Evolutionary conservation across 2,888 invertebrate species (phyloP).

Genomic region (Limenitis arthemis): DNA sequence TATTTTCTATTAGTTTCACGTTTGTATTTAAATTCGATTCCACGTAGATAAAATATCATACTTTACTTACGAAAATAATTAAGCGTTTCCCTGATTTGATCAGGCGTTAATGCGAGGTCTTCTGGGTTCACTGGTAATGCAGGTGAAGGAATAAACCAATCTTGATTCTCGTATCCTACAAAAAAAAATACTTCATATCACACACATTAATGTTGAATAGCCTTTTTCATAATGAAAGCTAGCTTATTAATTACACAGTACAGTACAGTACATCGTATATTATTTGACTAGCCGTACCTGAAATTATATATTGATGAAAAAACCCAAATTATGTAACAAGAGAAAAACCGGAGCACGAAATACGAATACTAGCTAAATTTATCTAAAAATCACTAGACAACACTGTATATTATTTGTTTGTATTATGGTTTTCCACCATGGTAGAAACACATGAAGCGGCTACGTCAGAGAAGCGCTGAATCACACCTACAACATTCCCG

Average conservation of each 20-base stretch:
- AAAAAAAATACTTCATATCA: conserved; percentile 5
- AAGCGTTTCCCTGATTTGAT: conserved; percentile 95
- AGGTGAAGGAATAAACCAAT: conserved; percentile 94
- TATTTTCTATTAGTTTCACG: no score
- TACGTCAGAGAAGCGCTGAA: conserved; percentile 42
- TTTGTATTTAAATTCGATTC: no score
- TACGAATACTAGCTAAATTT: no score
- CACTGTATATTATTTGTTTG: not conserved
- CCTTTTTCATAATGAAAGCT: no score
- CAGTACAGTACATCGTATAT: no score
- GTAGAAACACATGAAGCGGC: conserved; percentile 13
- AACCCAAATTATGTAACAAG: no score
- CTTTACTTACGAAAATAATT: conserved; percentile 97
- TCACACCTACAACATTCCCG: conserved; percentile 35
- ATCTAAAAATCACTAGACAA: not conserved
- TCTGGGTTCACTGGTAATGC: conserved; percentile 81
- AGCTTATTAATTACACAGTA: no score
- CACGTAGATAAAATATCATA: not conserved
- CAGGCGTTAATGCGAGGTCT: conserved; percentile 89
- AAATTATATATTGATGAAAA: no score
- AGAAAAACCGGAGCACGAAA: no score
- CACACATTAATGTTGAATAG: not conserved
- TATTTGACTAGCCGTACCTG: no score
- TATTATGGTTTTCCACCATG: not conserved
- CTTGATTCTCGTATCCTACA: conserved; percentile 90